A percentile compares a stretch with the other conserved stretches of the same genome.
Conservation (phyloP, 2,113 vertebrate species). For the Callorhinus ursinus region DNA sequence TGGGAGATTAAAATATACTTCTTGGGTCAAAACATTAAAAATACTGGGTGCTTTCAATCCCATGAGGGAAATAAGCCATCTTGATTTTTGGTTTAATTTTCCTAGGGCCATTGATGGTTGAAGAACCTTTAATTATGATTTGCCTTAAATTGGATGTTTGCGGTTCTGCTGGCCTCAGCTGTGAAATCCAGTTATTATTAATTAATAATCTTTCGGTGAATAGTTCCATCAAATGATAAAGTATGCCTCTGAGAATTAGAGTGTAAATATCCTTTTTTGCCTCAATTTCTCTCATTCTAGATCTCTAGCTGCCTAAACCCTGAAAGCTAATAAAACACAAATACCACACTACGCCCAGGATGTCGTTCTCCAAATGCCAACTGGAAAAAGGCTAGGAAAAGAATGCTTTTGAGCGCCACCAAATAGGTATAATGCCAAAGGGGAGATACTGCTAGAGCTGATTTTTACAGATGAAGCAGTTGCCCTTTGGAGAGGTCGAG, state of each 20-base stretch:
- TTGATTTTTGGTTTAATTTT: constrained; percentile 59
- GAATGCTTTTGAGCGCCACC: not conserved
- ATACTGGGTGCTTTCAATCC: not conserved
- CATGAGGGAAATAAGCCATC: constrained; percentile 15
- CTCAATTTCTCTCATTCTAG: constrained; percentile 40
- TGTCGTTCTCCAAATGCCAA: not conserved
- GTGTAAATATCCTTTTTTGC: not conserved
- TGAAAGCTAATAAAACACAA: not conserved
- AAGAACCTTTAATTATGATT: constrained; percentile 26
- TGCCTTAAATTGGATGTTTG: not conserved
- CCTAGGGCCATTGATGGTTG: not conserved
- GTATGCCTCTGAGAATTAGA: not conserved
- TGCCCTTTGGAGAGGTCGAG: not conserved
- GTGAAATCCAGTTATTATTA: constrained; percentile 50
- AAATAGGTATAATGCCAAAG: not conserved
- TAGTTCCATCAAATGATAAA: not conserved
- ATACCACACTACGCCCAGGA: not conserved
- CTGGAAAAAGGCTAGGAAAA: not conserved
- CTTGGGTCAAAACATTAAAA: constrained; percentile 6
- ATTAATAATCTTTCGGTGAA: constrained; percentile 6
- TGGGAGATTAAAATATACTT: constrained; percentile 22
- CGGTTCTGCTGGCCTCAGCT: not conserved
- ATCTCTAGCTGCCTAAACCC: not conserved
- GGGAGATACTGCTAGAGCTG: not conserved
- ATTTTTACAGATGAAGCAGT: not conserved